Evolutionary conservation across 2,113 vertebrate genomes (phyloP).

Genomic region (Megalops atlanticus): DNA sequence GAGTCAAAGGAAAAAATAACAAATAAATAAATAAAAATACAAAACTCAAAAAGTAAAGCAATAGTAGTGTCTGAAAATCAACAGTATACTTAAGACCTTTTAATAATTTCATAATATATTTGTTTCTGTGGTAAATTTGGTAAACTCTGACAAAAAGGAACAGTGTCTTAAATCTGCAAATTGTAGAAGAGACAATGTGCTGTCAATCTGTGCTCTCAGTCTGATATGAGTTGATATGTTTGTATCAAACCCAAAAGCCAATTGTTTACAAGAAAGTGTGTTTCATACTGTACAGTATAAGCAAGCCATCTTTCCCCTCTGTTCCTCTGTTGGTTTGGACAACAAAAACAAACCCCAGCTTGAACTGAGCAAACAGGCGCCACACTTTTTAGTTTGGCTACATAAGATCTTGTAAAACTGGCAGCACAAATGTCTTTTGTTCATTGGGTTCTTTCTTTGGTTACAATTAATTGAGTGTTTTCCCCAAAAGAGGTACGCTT

Average conservation of each 20-base stretch:
- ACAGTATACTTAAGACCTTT: too few relatives aligned
- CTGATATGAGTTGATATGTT: background rate
- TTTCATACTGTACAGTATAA: background rate
- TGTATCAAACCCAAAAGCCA: background rate
- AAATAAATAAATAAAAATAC: too few relatives aligned
- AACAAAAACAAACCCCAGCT: conserved; percentile 61
- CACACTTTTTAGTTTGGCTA: conserved; percentile 42
- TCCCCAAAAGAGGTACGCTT: background rate
- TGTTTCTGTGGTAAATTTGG: background rate
- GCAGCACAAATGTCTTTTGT: conserved; percentile 44
- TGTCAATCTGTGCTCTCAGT: background rate
- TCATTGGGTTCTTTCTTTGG: conserved; percentile 45
- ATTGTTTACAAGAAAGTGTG: background rate
- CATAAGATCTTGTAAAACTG: conserved; percentile 53
- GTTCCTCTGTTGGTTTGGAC: conserved; percentile 53
- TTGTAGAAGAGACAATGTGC: background rate
- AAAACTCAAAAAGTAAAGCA: too few relatives aligned
- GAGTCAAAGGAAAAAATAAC: too few relatives aligned
- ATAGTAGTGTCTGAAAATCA: too few relatives aligned
- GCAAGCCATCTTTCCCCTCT: conserved; percentile 46
- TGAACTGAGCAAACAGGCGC: conserved; percentile 48
- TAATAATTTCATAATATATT: too few relatives aligned
- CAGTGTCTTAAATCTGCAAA: background rate
- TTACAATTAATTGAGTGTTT: conserved; percentile 52
- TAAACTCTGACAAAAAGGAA: background rate